Conservation (phyloP, 2,113 vertebrate genomes). For the Tetrax tetrax region DNA sequence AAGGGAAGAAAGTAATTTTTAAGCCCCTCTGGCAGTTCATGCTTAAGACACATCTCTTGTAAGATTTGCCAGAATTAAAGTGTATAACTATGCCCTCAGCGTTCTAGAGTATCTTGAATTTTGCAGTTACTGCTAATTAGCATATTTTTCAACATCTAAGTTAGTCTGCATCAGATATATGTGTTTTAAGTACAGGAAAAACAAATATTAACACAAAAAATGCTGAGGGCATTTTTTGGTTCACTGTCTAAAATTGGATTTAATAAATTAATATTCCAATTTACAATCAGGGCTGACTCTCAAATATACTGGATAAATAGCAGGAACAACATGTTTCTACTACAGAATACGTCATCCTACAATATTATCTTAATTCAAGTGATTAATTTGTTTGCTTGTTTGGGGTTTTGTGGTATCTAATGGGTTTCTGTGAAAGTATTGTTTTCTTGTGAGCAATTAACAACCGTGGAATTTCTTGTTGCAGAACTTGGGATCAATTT, state of each 20-base stretch:
- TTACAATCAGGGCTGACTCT: neutral
- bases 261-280: neutral
- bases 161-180: neutral
- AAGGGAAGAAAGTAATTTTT: neutral
- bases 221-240: neutral
- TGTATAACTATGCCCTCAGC: neutral
- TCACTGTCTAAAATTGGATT: neutral
- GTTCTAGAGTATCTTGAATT: neutral
- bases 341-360: neutral
- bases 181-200: neutral
- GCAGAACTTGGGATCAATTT: conserved; percentile 92
- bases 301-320: neutral
- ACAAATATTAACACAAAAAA: neutral
- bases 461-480: conserved; percentile 1
- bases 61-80: conserved; percentile 3
- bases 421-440: neutral
- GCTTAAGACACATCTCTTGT: neutral
- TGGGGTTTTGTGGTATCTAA: neutral
- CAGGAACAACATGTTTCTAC: neutral
- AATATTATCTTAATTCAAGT: neutral
- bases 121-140: neutral
- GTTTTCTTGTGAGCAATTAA: neutral
- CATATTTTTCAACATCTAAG: neutral
- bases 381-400: neutral
- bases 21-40: neutral